Percentiles rank a stretch among this genome's conserved stretches.
Conservation (phyloP, 2,113 vertebrate species). For the Colinus virginianus region DNA sequence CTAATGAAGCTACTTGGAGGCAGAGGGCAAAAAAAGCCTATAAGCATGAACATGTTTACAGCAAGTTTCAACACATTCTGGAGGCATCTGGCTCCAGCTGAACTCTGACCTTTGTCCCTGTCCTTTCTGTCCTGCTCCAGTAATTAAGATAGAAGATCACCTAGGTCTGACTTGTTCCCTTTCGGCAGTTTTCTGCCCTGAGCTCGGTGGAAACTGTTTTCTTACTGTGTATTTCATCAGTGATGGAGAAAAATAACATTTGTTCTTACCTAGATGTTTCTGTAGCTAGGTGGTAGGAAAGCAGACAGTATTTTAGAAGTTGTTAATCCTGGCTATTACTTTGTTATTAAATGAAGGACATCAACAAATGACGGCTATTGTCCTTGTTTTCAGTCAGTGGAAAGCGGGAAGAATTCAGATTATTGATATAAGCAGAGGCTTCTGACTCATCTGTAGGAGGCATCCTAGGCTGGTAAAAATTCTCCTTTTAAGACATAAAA, state of each 20-base stretch:
- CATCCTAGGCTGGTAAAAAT: constrained; percentile 2
- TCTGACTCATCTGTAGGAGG: background rate
- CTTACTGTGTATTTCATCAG: background rate
- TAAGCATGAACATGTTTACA: background rate
- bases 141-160: constrained; percentile 2
- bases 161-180: background rate
- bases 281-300: background rate
- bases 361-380: background rate
- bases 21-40: background rate
- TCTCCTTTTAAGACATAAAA: background rate
- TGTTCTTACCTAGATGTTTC: background rate
- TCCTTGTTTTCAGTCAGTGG: background rate
- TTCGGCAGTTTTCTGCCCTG: background rate
- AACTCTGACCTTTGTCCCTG: background rate
- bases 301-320: background rate
- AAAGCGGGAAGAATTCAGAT: background rate
- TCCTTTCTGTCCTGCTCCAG: background rate
- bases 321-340: background rate
- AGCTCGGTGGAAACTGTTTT: background rate
- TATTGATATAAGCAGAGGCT: background rate
- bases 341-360: background rate
- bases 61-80: background rate
- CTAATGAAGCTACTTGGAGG: background rate
- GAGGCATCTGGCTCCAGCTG: background rate
- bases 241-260: background rate